Evolutionary conservation across 2,113 vertebrate genomes (phyloP), one percentile per base, ranked within the genome.

Genomic region (Indicator maculatus): DNA sequence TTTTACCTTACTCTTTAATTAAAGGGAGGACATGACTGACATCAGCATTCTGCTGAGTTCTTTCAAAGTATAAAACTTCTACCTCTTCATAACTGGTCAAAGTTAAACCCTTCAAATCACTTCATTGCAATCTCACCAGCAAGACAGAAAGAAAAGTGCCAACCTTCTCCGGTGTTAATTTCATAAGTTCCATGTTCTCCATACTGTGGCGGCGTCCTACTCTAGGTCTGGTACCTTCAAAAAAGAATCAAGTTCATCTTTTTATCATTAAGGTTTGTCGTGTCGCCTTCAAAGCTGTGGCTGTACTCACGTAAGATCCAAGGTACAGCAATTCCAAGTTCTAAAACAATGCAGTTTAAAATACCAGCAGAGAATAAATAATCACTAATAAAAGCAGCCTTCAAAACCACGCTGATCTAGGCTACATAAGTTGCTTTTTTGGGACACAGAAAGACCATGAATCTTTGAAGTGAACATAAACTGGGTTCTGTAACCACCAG

Each of bases 101-200:
- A 27, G 9, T 67, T 58, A 63, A 91, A 71, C 16, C 31, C 45
- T 59, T 33, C 47, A 19, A 86, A 73, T 66, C 5, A 1, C 66
- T 45, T 64, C 11, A 30, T 11, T 89, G 60, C 69, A 53, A 1
- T n/a, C 47, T 66, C 56, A 39, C 18, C 26, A 21, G 38, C 58
- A 64, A 88, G 96, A 92, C 38, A 94, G 85, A 88, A 89, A 75
- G 30, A 31, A 31, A 94, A 80, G 27, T 39, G 45, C 98, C 93
- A 81, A 99, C 98, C 98, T 99, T 99, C 97, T 99, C 99, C 79
- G 99, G 99, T 7, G 99, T 99, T 93, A 99, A 96, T 91, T 99
- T 99, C 98, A 99, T 98, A 82, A 99, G 98, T 91, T 99, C 99
- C 97, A 99, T 98, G 95, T 99, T 99, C 97, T 99, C 99, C 99